These are phyloP conservation scores for Setipinna tenuifilis DNA, from an alignment of 2,797 vertebrate genomes.

Conservation along the genomic window DNA sequence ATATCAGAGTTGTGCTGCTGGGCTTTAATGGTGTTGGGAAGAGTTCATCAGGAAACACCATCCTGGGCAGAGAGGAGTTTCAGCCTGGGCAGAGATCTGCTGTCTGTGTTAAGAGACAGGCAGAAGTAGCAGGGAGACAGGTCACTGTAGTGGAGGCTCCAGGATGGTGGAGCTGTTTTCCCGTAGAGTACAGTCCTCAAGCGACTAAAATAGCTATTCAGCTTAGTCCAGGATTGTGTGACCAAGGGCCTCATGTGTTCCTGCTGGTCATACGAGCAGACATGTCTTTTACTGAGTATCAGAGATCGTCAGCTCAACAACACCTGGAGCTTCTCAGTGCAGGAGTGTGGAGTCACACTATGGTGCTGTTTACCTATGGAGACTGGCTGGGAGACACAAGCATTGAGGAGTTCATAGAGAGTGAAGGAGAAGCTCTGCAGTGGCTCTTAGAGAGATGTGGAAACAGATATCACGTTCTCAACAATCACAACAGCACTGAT, in stretches of 20 bases:
- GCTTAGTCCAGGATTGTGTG: background rate
- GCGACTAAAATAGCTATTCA: background rate
- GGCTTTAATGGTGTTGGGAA: background rate
- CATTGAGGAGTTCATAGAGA: background rate
- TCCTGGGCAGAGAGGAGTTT: background rate
- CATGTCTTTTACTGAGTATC: background rate
- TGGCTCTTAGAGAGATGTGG: background rate
- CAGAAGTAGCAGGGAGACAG: background rate
- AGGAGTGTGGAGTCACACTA: background rate
- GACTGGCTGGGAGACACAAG: background rate
- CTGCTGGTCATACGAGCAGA: background rate
- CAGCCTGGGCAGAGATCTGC: background rate
- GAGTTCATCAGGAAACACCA: background rate
- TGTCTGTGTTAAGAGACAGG: background rate
- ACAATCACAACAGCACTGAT: background rate
- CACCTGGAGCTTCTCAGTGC: background rate
- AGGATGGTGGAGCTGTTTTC: background rate
- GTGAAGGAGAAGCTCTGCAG: background rate
- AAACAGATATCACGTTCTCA: constrained; percentile 6
- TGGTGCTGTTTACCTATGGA: background rate
- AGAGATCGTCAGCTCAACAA: background rate
- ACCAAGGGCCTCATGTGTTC: background rate
- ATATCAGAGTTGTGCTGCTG: background rate
- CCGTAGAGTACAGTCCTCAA: background rate
- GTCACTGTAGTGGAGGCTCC: background rate